These are phyloP conservation scores for Pollimyrus isidori DNA, from an alignment of 2,113 vertebrate genomes.

Conservation along the genomic window DNA sequence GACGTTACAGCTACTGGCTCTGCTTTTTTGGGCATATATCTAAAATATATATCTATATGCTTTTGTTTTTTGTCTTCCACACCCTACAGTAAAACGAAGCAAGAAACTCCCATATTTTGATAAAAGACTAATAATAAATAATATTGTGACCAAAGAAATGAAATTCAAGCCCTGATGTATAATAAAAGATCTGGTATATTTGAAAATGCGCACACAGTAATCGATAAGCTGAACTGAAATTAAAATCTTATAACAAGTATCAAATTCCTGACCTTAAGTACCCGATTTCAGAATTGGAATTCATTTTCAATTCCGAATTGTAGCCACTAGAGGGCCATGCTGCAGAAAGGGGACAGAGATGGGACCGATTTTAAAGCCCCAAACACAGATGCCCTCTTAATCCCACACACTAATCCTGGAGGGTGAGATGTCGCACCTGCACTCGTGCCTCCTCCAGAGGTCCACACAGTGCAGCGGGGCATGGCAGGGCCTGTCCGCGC, in stretches of 20 bases:
- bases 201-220: not conserved
- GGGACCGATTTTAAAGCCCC: not conserved
- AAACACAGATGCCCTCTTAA: not conserved
- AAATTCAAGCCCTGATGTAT: not conserved
- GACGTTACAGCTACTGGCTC: not conserved
- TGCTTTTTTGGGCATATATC: not conserved
- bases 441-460: constrained; percentile 82
- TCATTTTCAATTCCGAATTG: not conserved
- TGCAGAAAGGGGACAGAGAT: not conserved
- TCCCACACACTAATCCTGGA: not conserved
- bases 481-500: constrained; percentile 65
- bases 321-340: not conserved
- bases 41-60: not conserved
- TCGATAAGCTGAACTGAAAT: not conserved
- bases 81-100: not conserved
- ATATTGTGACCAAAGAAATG: not conserved
- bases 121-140: not conserved
- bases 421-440: constrained; percentile 59
- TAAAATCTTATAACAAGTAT: not conserved
- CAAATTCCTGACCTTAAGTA: not conserved
- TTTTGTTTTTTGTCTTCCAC: not conserved
- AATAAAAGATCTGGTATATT: not conserved
- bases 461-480: constrained; percentile 73
- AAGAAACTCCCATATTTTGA: not conserved
- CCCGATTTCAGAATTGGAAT: not conserved